Evolutionary conservation across 1,140 invertebrate species (phyloP).

Genomic region (Anoplolepis gracilipes): DNA sequence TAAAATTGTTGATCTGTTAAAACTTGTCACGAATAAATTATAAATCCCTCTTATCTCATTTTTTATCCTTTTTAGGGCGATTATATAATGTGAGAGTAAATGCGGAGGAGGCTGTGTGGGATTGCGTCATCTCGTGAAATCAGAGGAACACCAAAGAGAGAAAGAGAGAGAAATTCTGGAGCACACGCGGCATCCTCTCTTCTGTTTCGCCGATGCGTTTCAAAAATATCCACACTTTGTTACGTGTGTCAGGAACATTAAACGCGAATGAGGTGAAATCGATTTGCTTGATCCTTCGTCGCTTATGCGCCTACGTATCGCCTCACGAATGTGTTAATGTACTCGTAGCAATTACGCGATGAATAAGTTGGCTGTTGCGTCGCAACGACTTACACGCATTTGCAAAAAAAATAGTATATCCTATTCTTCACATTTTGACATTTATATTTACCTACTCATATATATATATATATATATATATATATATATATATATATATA

Average conservation of each 20-base stretch:
- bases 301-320: neutral
- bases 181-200: neutral
- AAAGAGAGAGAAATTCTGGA: conserved; percentile 40
- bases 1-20: neutral
- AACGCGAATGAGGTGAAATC: conserved; percentile 34
- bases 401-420: neutral
- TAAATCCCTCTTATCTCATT: neutral
- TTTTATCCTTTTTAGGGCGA: neutral
- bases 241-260: conserved; percentile 27
- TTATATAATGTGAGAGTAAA: conserved; percentile 20
- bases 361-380: neutral
- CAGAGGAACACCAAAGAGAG: conserved; percentile 24
- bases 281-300: conserved; percentile 28
- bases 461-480: too few relatives aligned
- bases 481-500: neutral
- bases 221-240: conserved; percentile 42
- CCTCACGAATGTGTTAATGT: neutral
- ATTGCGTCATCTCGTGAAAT: conserved; percentile 56
- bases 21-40: neutral
- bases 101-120: neutral
- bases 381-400: neutral
- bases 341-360: neutral
- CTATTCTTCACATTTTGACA: neutral
- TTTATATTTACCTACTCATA: neutral
- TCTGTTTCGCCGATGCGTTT: conserved; percentile 11